Evolutionary conservation across 23 tunicate species (phyloP), one percentile per base, ranked within the genome.

Genomic region (Oikopleura albicans): DNA sequence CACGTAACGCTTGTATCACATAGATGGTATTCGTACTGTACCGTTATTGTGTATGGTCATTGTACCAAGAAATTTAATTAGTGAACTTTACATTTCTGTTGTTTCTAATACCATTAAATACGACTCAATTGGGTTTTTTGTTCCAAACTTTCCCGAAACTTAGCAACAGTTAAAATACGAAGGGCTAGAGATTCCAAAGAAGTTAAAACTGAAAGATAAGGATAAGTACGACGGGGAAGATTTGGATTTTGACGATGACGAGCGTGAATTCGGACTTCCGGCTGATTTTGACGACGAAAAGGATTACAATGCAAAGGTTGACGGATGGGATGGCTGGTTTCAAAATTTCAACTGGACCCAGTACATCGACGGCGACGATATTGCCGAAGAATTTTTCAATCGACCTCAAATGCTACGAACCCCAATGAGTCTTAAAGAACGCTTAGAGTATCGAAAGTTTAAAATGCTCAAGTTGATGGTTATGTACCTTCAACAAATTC

Each of bases 281-380:
- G 37, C 28, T 2, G 79, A 71, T 16, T 71, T 71, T 29, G 35
- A 71, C 79, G 34, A 71, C 27, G 79, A 71, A 31, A 71, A 4
- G 4, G 79, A 71, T 29, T 71, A 71, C 31, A 2, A 16, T 29
- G 79, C 79, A 2, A 29, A 16, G 4, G 79, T 71, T 16, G 79
- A 71, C 37, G 79, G 79, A 2, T 71, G 79, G 79, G 79, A 71
- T 29, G 79, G 79, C 2, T 71, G 79, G 79, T 71, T 71, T 71
- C 79, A 71, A 29, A 71, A 71, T 29, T 71, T 71, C 79, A 71
- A 71, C 37, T 71, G 79, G 79, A 71, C 79, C 79, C 79, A 71
- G 37, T 71, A 71, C 79, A 71, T 71, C 37, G 79, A 16, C 27
- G 79, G 79, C 28, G 79, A 71, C 37, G 79, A 71, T 29, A 29